Base-by-base conservation (phyloP, 2,888 invertebrate species). In the Rhamphomyia laevipes region DNA sequence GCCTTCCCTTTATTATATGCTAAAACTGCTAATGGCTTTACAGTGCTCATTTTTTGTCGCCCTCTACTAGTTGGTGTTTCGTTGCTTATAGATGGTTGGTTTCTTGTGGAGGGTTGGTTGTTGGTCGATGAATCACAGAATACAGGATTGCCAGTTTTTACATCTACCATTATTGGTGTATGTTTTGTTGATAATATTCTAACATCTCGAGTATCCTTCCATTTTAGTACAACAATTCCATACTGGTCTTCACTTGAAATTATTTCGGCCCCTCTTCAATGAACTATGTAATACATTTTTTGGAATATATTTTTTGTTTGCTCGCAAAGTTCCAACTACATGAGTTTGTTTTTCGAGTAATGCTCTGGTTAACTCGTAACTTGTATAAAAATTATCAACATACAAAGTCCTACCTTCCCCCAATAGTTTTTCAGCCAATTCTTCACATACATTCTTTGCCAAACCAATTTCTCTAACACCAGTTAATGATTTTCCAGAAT, bases 171-270 rank as follows among this genome's bases (percentile, higher is more conserved):
- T 40, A 55, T 45, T 23, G 60, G 60, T 18, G 58, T 55, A 57
- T 63, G 61, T 55, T 63, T 63, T 53, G 61, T 61, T 18, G 61
- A 60, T 45, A 63, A 55, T 27, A 63, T 52, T 53, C 59, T 58
- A 16, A 63, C 60, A 55, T 63, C 60, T 10, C 61, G 56, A 16
- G 57, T 57, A 53, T 62, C 61, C 55, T 54, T 60, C 61, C 61
- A 63, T 52, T 59, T 63, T 48, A 62, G 49, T 43, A 61, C 53
- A 41, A 62, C 59, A 49, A 62, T 60, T 41, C 61, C 61, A 54
- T 61, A 57, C 53, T 58, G 49, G 54, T 62, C 59, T 54, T 62
- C 61, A 50, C 53, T 49, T 12, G 57, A 51, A 51, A 60, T 46
- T 44, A 62, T 59, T 51, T 61, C 46, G 42, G n/a, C 46, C 47